Base-by-base conservation (phyloP, 2,113 vertebrate genomes). In the Campylorhamphus procurvoides region DNA sequence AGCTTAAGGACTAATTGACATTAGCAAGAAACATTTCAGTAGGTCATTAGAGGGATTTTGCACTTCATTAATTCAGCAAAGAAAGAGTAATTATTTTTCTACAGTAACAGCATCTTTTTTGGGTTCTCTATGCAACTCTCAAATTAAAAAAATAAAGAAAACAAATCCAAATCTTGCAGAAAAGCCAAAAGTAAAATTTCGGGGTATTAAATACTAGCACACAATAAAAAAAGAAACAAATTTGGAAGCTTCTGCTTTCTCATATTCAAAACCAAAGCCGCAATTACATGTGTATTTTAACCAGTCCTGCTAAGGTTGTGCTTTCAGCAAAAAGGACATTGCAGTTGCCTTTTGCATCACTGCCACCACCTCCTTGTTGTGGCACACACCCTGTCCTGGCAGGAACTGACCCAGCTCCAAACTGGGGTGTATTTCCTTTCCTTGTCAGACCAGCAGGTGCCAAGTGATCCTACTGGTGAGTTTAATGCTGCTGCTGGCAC, bases 61-160 rank as follows among this genome's bases (percentile, higher is more conserved):
- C 42, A 63, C 50, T 89, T 77, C 80, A 94, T 72, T 95, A 89
- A 78, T 91, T 87, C 89, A 84, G 73, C 55, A 84, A 8, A 89
- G 52, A 73, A 86, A 78, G 50, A 81, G 67, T 50, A 82, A 74
- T 71, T 74, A 55, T 39, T 63, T 77, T 84, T 58, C 55, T 50
- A 79, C 28, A 74, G 73, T 52, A 83, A 83, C 6, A 39, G 35
- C 28, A 63, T 88, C 50, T 52, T 63, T 56, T 13, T 46, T 12
- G 11, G 49, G n/a, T 67, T 87, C 63, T 83, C 62, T 35, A 56
- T 11, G 35, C 15, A 89, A 73, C 12, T 7, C 12, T 14, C 17
- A 24, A 62, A 56, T 33, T 33, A 27, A 55, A 46, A 47, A 53
- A 29, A 42, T 23, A 37, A 14, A 42, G 14, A 22, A 64, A 47